Conservation (phyloP, 2,797 vertebrate species). For the Limnodromus scolopaceus region DNA sequence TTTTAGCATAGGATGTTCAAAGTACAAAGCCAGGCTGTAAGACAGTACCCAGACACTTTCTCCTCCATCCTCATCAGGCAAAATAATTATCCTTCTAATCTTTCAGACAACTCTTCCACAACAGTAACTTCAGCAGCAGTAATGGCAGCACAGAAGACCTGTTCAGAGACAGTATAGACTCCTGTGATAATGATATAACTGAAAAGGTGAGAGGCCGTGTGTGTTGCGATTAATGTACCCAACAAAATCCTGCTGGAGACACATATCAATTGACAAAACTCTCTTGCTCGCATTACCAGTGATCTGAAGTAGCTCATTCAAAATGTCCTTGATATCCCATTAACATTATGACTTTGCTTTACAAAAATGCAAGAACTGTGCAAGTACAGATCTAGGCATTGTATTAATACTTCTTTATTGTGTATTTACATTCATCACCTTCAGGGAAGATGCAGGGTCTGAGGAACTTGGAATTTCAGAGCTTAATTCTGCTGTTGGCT, state of each 20-base stretch:
- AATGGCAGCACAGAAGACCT: slow-evolving; percentile 97
- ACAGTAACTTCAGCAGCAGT: slow-evolving; percentile 97
- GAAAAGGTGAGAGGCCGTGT: slow-evolving; percentile 87
- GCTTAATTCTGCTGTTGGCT: neutral
- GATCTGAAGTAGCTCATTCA: neutral
- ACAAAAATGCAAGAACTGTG: neutral
- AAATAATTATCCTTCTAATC: slow-evolving; percentile 32
- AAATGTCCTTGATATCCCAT: neutral
- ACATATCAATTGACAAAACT: neutral
- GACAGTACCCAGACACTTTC: neutral
- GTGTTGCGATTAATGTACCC: neutral
- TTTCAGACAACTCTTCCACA: slow-evolving; percentile 93
- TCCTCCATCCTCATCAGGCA: neutral
- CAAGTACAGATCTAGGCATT: neutral
- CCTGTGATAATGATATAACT: slow-evolving; percentile 92
- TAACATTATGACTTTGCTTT: neutral
- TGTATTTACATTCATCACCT: neutral
- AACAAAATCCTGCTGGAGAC: neutral
- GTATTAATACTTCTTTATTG: neutral
- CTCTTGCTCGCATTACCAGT: neutral
- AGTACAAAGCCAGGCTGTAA: neutral
- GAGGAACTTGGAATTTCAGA: neutral
- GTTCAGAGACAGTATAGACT: slow-evolving; percentile 96
- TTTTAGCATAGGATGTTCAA: neutral
- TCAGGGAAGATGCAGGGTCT: neutral